Conservation (phyloP, 2,888 invertebrate genomes). For the Troides oblongomaculatus region DNA sequence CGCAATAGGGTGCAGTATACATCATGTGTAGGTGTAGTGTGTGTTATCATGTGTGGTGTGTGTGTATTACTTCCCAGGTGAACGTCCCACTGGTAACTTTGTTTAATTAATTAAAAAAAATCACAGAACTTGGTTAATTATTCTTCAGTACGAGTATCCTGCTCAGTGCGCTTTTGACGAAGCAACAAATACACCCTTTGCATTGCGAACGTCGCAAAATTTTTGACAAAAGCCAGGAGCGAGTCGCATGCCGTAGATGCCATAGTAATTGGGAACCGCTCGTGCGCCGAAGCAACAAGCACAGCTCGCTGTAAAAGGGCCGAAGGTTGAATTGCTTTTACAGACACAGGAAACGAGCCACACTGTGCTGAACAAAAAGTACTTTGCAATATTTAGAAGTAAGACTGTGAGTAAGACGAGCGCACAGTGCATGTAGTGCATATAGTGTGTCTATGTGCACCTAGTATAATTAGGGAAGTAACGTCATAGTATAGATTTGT, state of each 20-base stretch:
- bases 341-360: neutral
- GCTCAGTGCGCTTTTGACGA: neutral
- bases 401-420: neutral
- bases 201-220: neutral
- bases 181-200: neutral
- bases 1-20: too few species aligned
- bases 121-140: neutral
- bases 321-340: constrained; percentile 16
- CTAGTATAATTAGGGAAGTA: neutral
- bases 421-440: neutral
- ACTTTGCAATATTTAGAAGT: neutral
- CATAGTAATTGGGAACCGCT: constrained; percentile 20
- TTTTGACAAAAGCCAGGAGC: constrained; percentile 17
- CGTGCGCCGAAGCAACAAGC: constrained; percentile 18
- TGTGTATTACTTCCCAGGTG: too few species aligned
- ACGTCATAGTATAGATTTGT: neutral
- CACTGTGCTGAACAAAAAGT: constrained; percentile 1
- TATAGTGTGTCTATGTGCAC: neutral
- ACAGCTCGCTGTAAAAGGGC: constrained; percentile 8
- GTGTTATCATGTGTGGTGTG: too few species aligned
- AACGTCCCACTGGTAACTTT: too few species aligned
- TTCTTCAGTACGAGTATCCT: neutral
- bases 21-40: too few species aligned
- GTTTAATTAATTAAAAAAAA: neutral
- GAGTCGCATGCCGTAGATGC: constrained; percentile 20